A percentile compares a stretch with the other conserved stretches of the same genome.
These are phyloP conservation scores for Danio jaintianensis DNA, from an alignment of 2,797 vertebrate genomes.

Conservation along the genomic window DNA sequence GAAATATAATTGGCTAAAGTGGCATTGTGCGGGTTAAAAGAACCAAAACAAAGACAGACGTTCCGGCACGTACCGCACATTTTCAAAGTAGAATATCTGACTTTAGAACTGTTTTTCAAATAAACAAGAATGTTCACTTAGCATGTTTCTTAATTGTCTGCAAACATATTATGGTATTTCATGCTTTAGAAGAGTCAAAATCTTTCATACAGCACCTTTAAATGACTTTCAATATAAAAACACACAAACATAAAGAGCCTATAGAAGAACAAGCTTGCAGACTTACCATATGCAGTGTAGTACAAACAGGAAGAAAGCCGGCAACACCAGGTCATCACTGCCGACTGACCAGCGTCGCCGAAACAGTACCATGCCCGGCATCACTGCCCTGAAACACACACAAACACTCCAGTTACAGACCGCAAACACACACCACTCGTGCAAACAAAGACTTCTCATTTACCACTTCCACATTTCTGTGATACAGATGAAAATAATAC, in stretches of 20 bases:
- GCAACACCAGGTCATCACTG: constrained; percentile 99
- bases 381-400: constrained; percentile 80
- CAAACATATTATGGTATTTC: no score
- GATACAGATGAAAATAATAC: not conserved
- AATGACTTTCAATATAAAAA: no score
- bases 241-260: not conserved
- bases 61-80: no score
- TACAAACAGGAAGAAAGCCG: constrained; percentile 96
- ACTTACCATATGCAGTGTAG: constrained; percentile 97
- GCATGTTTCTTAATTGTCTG: no score
- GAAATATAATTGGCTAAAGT: no score
- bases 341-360: constrained; percentile 99
- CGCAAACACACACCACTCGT: not conserved
- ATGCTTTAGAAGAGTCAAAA: no score
- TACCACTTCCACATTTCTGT: constrained; percentile 15
- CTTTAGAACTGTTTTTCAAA: no score
- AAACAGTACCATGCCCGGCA: constrained; percentile 99
- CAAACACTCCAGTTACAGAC: not conserved
- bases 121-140: no score
- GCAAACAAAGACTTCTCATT: not conserved
- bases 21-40: no score
- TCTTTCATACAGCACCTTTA: no score
- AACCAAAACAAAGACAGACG: no score
- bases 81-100: no score
- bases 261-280: not conserved